Conservation (phyloP, 2,797 vertebrate species). For the Choloepus didactylus region DNA sequence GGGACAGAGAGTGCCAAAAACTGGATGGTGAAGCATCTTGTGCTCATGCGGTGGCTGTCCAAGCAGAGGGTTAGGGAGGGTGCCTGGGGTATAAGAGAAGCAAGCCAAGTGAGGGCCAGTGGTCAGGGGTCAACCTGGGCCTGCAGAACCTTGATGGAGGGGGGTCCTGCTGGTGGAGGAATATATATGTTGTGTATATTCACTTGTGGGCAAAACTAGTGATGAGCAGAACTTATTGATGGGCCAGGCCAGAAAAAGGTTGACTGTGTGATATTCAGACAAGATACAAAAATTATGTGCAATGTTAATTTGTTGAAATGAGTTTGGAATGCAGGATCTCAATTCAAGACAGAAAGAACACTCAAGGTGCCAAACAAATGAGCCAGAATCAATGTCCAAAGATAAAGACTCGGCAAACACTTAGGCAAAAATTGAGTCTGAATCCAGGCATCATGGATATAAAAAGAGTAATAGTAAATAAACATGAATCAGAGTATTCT, state of each 20-base stretch:
- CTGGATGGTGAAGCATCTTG: constrained; percentile 99
- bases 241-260: not conserved
- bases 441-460: not conserved
- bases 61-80: constrained; percentile 97
- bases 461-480: not conserved
- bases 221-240: not conserved
- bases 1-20: constrained; percentile 97
- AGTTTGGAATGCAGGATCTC: not conserved
- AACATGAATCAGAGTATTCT: not conserved
- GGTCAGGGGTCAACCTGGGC: constrained; percentile 95
- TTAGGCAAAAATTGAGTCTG: not conserved
- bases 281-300: not conserved
- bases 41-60: constrained; percentile 97
- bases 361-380: not conserved
- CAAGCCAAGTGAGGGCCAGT: constrained; percentile 97
- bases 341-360: not conserved
- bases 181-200: not conserved
- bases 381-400: not conserved
- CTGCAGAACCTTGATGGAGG: constrained; percentile 91
- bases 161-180: too few relatives aligned
- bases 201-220: not conserved
- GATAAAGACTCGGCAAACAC: not conserved
- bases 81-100: constrained; percentile 97
- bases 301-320: not conserved
- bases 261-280: not conserved